These are phyloP conservation scores for Ctenicera cuprea DNA, from an alignment of 2,888 invertebrate species.

Conservation along the genomic window DNA sequence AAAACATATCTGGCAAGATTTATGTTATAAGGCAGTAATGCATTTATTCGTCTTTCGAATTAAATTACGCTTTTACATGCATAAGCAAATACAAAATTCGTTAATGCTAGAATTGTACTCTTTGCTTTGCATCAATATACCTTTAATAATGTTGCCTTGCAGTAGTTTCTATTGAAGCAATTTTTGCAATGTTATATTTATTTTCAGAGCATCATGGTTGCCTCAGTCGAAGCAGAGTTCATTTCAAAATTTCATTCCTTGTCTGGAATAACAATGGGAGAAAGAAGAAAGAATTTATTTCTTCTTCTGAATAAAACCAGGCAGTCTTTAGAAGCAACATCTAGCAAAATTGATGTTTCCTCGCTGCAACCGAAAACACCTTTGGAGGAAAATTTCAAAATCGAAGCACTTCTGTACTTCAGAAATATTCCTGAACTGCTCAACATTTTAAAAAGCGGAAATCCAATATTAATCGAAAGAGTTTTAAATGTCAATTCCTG, in stretches of 20 bases:
- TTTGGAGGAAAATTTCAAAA: constrained; percentile 43
- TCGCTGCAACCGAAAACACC: constrained; percentile 20
- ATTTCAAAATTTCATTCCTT: constrained; percentile 27
- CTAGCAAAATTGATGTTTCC: neutral
- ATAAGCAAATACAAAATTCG: too few species aligned
- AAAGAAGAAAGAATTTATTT: constrained; percentile 27
- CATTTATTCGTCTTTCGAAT: too few species aligned
- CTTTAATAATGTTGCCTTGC: too few species aligned
- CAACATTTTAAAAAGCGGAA: constrained; percentile 41
- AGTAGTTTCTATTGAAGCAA: too few species aligned
- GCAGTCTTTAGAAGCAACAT: too few species aligned
- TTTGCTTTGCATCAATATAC: too few species aligned
- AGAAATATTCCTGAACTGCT: constrained; percentile 38
- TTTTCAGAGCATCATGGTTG: neutral
- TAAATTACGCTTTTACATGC: too few species aligned
- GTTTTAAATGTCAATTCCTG: constrained; percentile 45
- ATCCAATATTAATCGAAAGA: constrained; percentile 43
- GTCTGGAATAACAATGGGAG: constrained; percentile 31
- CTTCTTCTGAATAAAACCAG: constrained; percentile 4
- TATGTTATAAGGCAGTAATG: too few species aligned
- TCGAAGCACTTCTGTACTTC: constrained; percentile 45
- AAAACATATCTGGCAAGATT: too few species aligned
- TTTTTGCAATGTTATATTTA: neutral
- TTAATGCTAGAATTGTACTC: too few species aligned
- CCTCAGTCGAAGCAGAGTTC: constrained; percentile 21